phyloP scores from a whole-genome alignment of 2,888 invertebrate species.

The Erebia ligea region DNA sequence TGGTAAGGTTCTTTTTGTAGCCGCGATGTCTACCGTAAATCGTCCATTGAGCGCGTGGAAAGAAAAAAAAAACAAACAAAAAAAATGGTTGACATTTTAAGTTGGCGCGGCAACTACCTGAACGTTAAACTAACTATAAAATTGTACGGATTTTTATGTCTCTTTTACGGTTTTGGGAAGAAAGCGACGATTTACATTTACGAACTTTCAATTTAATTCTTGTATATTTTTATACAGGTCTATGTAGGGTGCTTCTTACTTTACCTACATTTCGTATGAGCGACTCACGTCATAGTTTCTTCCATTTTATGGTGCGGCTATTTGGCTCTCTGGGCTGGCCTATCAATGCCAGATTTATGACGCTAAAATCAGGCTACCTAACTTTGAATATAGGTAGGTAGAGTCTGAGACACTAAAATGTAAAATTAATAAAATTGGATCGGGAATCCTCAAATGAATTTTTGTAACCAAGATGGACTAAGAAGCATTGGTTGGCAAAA shows the following conservation, averaged over 20 bases:
- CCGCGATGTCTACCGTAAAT: constrained; percentile 78
- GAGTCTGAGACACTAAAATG: too few species aligned
- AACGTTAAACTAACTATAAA: constrained; percentile 44
- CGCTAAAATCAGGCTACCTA: too few species aligned
- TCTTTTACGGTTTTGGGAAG: constrained; percentile 41
- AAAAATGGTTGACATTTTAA: constrained; percentile 56
- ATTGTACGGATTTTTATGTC: constrained; percentile 43
- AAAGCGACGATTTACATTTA: constrained; percentile 33
- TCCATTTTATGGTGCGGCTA: too few species aligned
- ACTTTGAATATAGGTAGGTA: too few species aligned
- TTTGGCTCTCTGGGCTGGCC: too few species aligned
- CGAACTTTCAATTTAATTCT: constrained; percentile 18
- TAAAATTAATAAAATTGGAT: too few species aligned
- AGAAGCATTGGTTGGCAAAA: too few species aligned
- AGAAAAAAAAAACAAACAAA: constrained; percentile 48
- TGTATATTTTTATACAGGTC: constrained; percentile 4
- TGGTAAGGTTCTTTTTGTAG: constrained; percentile 61
- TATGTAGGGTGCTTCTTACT: background rate
- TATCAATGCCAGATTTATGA: too few species aligned
- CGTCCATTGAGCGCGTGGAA: constrained; percentile 66
- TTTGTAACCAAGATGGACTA: too few species aligned
- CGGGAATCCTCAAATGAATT: too few species aligned
- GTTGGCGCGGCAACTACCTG: constrained; percentile 62
- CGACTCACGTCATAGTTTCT: too few species aligned
- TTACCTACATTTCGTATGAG: background rate